Percentiles rank a stretch among this genome's conserved stretches.
Conservation (phyloP, 2,797 vertebrate species). For the Graptemys geographica region DNA sequence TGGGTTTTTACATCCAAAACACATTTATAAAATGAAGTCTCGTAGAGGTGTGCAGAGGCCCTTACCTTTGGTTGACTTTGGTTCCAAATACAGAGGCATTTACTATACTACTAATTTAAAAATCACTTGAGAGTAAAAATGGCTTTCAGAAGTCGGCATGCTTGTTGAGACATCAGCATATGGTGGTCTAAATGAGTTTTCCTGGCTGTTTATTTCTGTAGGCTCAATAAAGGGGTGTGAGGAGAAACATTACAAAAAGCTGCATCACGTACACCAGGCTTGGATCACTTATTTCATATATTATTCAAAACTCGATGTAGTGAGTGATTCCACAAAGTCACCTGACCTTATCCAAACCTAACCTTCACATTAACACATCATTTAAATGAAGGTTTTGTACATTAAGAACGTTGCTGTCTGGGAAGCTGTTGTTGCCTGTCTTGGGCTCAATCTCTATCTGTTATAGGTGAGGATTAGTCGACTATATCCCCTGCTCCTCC, state of each 20-base stretch:
- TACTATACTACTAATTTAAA: background rate
- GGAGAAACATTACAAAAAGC: rapidly evolving
- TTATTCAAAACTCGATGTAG: background rate
- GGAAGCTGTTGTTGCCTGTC: background rate
- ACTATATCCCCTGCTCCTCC: background rate
- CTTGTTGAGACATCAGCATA: rapidly evolving
- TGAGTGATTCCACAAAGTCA: background rate
- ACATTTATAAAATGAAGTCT: background rate
- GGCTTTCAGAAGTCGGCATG: background rate
- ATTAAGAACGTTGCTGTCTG: background rate
- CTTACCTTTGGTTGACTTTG: background rate
- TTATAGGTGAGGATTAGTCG: constrained; percentile 25
- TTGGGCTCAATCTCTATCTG: background rate
- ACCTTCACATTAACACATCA: background rate
- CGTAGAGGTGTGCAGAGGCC: background rate
- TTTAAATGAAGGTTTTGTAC: background rate
- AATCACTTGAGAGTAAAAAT: background rate
- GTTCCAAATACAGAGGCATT: background rate
- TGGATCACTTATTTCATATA: background rate
- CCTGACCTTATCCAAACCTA: background rate
- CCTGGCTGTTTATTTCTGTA: background rate
- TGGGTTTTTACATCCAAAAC: background rate
- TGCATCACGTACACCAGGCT: background rate
- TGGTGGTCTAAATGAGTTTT: background rate
- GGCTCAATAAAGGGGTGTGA: background rate